phyloP scores from a whole-genome alignment of 2,113 vertebrate species.

The Condylura cristata region DNA sequence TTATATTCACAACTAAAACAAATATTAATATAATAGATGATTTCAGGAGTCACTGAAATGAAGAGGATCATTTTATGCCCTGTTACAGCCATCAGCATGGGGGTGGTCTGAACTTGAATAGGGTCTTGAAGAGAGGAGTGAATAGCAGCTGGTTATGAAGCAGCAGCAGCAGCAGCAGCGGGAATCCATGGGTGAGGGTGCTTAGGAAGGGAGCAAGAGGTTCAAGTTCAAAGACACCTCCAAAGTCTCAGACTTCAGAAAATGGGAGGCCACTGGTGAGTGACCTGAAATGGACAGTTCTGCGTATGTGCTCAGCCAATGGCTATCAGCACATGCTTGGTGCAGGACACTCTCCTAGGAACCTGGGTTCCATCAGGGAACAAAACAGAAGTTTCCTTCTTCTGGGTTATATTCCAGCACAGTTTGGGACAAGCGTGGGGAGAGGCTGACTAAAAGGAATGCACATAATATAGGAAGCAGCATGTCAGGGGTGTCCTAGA shows the following conservation, averaged over 20 bases:
- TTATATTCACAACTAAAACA: too few species aligned
- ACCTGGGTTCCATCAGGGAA: background rate
- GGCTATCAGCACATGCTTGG: background rate
- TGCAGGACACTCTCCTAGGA: background rate
- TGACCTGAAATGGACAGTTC: background rate
- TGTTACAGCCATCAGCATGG: fast-evolving
- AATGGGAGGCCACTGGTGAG: fast-evolving
- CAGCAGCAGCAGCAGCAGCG: too few species aligned
- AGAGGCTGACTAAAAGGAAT: fast-evolving
- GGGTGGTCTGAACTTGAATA: background rate
- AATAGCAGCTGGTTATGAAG: background rate
- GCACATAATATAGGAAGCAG: background rate
- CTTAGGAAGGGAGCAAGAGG: background rate
- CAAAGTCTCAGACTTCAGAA: background rate
- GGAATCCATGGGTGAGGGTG: fast-evolving
- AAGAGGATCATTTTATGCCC: fast-evolving
- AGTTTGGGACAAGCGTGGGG: background rate
- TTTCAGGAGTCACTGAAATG: background rate
- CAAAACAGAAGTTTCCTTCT: background rate
- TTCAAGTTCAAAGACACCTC: fast-evolving
- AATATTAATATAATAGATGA: background rate
- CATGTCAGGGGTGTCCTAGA: fast-evolving
- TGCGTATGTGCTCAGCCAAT: background rate
- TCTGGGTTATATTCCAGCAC: background rate
- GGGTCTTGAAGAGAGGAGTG: background rate